Base-by-base conservation (phyloP, 2,888 invertebrate genomes). In the Parnassius glacialis region DNA sequence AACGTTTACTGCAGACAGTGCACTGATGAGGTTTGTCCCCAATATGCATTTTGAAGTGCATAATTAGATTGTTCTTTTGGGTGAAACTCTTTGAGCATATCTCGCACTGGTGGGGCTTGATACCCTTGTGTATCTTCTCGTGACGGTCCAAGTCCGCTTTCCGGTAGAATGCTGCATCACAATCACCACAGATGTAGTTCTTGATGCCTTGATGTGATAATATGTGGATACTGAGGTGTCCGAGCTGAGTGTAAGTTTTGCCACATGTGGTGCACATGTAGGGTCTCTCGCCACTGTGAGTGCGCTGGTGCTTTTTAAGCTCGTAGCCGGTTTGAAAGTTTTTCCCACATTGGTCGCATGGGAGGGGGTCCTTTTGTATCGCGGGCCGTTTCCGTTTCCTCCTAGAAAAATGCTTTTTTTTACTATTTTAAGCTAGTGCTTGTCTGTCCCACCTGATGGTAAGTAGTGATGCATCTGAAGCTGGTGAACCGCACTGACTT, bases 261-360 rank as follows among this genome's bases (percentile, higher is more conserved):
- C 90, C 90, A n/a, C 90, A 90, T 0, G 76, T 74, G 0, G 84
- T 80, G 25, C 90, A 90, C 87, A 90, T 87, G 64, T 87, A 90
- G 0, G 90, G 90, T 0, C 90, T 66, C 55, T 88, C 89, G 0
- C 87, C 87, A 0, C 84, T 82, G 66, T 90, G 90, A 0, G 85
- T 87, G 0, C 87, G 70, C 0, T 69, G 63, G 61, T 90, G 90
- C 65, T 89, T 85, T 56, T 83, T 85, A 2, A 89, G n/a, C 43
- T 85, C 84, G 34, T 84, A 86, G 0, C 80, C 77, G 0, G 84
- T 88, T 3, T 79, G 77, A 63, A 89, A 90, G 0, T 74, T 68
- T 59, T 89, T 88, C 1, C 78, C 71, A 52, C 90, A 90, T 0
- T 79, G 74, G 0, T 81, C 80, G 57, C 90, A 90, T 0, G 74